Base-by-base conservation (phyloP, 2,888 invertebrate species). In the Sialis lutaria region DNA sequence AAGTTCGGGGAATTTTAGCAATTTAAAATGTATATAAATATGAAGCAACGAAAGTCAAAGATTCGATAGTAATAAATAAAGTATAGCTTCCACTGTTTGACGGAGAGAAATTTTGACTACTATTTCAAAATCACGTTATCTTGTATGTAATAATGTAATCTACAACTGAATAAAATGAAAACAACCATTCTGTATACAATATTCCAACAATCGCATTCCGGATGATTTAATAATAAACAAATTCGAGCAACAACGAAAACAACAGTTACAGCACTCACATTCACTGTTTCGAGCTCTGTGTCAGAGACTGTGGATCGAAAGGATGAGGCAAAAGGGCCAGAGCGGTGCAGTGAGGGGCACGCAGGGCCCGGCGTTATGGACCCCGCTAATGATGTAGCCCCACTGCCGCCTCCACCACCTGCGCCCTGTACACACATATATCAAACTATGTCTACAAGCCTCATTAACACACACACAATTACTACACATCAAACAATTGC, bases 241-340 rank as follows among this genome's bases (percentile, higher is more conserved):
- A 22, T 22, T 22, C 22, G 22, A 22, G 22, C 22, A 22, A 22
- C 22, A 22, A 41, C 7, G 33, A 10, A 31, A 43, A 10, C 9
- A 43, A 43, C 33, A 34, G 7, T 33, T 57, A 62, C 62, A 64
- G 56, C 68, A 76, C 81, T 80, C 77, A 89, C 88, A 74, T 85
- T 84, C 67, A 83, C 79, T 64, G 84, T 79, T 69, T 88, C 85
- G 63, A 87, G 84, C 72, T 93, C 93, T 61, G 90, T 91, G 68
- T 93, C 93, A 57, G 92, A 93, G 60, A 91, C 85, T 56, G 91
- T 88, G 58, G 90, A 89, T 62, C 91, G 81, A 73, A 88, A 83
- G 42, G 72, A 70, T 58, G 76, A 73, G 58, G 84, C 79, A 67
- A 81, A 76, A 58, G 73, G 57, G 64, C 77, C 82, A 64, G 75